Conservation (phyloP, 2,113 vertebrate species). For the Phyllopteryx taeniolatus region DNA sequence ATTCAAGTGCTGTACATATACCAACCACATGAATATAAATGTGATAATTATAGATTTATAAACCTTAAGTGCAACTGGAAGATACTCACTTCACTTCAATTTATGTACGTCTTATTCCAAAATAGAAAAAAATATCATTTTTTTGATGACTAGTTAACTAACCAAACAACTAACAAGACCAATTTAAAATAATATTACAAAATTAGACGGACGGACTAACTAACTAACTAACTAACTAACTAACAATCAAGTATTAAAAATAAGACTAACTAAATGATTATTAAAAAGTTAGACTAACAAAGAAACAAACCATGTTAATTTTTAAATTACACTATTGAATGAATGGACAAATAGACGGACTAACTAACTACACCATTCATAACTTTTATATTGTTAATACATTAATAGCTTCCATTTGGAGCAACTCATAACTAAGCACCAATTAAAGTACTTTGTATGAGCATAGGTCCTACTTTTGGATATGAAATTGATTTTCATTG, state of each 20-base stretch:
- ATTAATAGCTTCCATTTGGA: too few relatives aligned
- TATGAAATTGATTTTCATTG: too few relatives aligned
- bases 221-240: background rate
- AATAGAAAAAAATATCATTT: too few relatives aligned
- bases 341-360: too few relatives aligned
- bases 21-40: background rate
- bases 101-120: too few relatives aligned
- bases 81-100: background rate
- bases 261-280: background rate
- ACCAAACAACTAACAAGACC: background rate
- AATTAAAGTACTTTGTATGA: too few relatives aligned
- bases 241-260: background rate
- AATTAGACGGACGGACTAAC: background rate
- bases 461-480: too few relatives aligned
- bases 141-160: background rate
- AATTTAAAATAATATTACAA: background rate
- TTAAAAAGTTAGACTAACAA: background rate
- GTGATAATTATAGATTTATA: background rate
- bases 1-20: background rate
- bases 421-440: too few relatives aligned
- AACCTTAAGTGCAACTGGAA: background rate
- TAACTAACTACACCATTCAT: too few relatives aligned
- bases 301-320: background rate
- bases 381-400: too few relatives aligned
- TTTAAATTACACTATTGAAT: too few relatives aligned